Evolutionary conservation across 2,888 invertebrate species (phyloP), one percentile per base, ranked within the genome.

Genomic region (Chouioia cunea): DNA sequence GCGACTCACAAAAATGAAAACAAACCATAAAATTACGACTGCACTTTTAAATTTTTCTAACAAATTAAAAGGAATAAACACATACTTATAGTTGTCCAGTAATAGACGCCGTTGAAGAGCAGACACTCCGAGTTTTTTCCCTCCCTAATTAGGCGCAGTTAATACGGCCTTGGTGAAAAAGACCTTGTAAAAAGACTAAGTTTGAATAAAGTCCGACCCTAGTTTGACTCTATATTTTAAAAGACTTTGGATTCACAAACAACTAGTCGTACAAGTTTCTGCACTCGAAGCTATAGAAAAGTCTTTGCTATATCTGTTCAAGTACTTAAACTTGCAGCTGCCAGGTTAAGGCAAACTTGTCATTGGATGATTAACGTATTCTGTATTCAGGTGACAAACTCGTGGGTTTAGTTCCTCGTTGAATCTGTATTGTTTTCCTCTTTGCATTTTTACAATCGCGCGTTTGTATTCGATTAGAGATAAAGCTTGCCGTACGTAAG

Each of bases 131-230:
- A 16, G 60, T 48, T 44, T 64, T 69, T 69, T 65, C 46, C 4
- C 4, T 3, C 36, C 36, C 53, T 64, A 70, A 70, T 54, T 59
- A 22, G 58, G 59, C 59, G 58, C 65, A 65, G 70, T 70, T 70
- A 48, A 54, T 59, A 53, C 47, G 48, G 54, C 70, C 65, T 70
- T 70, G 36, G 70, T 10, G 16, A 36, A 36, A n/a, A 59, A 47
- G 54, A 18, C 70, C 64, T 70, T 70, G 64, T 53, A 44, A 54
- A 65, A 65, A 65, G 64, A 65, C 43, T 47, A 43, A 59, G 54
- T 48, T 52, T 59, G 59, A 65, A 54, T 70, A 54, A 65, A 64
- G 57, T 22, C 59, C 22, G 50, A n/a, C 47, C 14, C 36, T 64
- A 70, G 52, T 43, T 22, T 36, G 47, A 64, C 23, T 48, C 54